These are phyloP conservation scores for Drosophila nigrodunni DNA, from an alignment of 1,140 invertebrate genomes.

Conservation along the genomic window DNA sequence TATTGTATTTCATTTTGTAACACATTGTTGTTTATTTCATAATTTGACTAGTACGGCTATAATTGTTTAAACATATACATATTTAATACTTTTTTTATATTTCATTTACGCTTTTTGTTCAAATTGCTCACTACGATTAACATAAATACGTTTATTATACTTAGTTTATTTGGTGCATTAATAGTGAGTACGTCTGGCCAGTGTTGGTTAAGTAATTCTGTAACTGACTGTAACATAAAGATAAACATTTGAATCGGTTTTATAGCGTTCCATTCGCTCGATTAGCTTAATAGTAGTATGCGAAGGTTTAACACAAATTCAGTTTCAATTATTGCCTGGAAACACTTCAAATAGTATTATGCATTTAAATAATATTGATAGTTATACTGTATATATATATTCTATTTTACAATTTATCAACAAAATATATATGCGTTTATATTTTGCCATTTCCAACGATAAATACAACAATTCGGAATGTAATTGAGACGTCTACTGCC, in stretches of 20 bases:
- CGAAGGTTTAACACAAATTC: slow-evolving; percentile 8
- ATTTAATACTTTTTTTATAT: slow-evolving; percentile 66
- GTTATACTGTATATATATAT: neutral
- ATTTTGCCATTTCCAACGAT: slow-evolving; percentile 57
- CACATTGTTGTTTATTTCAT: slow-evolving; percentile 61
- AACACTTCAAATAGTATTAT: slow-evolving; percentile 10
- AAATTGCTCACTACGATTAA: slow-evolving; percentile 26
- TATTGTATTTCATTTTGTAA: slow-evolving; percentile 35
- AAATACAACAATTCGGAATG: slow-evolving; percentile 76
- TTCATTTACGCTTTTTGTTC: slow-evolving; percentile 49
- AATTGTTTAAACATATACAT: slow-evolving; percentile 60
- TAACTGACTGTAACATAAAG: slow-evolving; percentile 21
- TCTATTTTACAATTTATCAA: slow-evolving; percentile 35
- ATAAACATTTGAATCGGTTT: slow-evolving; percentile 27
- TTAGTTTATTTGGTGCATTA: slow-evolving; percentile 56
- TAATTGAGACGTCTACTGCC: slow-evolving; percentile 31
- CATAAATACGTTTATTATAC: slow-evolving; percentile 43
- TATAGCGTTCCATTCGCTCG: slow-evolving; percentile 12
- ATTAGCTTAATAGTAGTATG: neutral
- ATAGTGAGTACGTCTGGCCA: slow-evolving; percentile 51
- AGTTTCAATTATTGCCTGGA: slow-evolving; percentile 30
- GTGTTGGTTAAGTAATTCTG: slow-evolving; percentile 43
- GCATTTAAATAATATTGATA: slow-evolving; percentile 19
- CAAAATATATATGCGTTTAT: slow-evolving; percentile 55
- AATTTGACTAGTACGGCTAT: slow-evolving; percentile 79